Conservation (phyloP, 2,797 vertebrate species). For the Danio kyathit region DNA sequence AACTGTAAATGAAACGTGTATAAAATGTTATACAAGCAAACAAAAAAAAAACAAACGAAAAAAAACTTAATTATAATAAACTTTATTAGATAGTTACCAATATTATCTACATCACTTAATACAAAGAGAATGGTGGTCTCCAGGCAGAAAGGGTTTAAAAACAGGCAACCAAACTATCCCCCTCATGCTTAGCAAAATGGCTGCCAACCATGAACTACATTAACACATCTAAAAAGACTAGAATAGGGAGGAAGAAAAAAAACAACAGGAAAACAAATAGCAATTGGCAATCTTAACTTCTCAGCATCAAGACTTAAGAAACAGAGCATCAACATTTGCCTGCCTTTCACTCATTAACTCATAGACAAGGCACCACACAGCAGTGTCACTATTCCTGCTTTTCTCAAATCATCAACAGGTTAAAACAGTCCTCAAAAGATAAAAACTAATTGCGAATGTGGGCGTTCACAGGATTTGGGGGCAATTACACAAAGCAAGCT, state of each 20-base stretch:
- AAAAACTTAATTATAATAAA: constrained; percentile 82
- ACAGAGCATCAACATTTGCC: constrained; percentile 71
- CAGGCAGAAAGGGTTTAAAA: constrained; percentile 76
- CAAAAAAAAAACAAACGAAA: not conserved
- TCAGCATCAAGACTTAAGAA: constrained; percentile 61
- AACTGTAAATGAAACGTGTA: no score
- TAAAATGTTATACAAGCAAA: not conserved
- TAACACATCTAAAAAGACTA: constrained; percentile 72
- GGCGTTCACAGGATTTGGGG: constrained; percentile 22
- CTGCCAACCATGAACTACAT: constrained; percentile 62
- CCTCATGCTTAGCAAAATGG: constrained; percentile 60
- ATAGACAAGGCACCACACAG: constrained; percentile 64
- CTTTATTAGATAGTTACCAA: constrained; percentile 90
- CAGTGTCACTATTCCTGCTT: constrained; percentile 43
- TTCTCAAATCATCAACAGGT: constrained; percentile 61
- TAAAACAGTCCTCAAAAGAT: constrained; percentile 53
- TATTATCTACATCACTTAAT: constrained; percentile 87
- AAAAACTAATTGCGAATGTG: constrained; percentile 9
- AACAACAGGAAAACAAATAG: constrained; percentile 67
- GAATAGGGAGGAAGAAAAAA: constrained; percentile 52
- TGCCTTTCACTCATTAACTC: constrained; percentile 46
- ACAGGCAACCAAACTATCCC: constrained; percentile 63
- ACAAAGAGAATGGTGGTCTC: constrained; percentile 84
- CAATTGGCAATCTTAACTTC: constrained; percentile 64
- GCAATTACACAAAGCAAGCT: constrained; percentile 50